A percentile compares a stretch with the other conserved stretches of the same genome.
Evolutionary conservation across 2,888 invertebrate genomes (phyloP).

Genomic region (Aradus depressus): DNA sequence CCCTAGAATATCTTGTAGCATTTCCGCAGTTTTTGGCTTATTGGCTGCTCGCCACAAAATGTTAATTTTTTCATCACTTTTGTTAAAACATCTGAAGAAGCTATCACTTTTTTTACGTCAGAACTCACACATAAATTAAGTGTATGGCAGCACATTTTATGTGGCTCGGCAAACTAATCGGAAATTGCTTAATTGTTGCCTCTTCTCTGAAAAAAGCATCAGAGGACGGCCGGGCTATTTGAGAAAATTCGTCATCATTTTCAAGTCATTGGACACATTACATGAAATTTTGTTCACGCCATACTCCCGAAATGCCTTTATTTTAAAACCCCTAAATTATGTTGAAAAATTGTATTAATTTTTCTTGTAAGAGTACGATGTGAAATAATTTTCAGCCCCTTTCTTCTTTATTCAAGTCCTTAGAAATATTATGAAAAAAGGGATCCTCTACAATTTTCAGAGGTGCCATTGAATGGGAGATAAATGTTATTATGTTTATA

Average conservation of each 20-base stretch:
- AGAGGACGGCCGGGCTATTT: too few species aligned
- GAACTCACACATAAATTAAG: not conserved
- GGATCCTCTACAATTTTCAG: not conserved
- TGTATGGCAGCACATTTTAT: not conserved
- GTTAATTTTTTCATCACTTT: not conserved
- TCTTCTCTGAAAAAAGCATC: not conserved
- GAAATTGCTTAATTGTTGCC: not conserved
- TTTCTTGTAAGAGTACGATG: not conserved
- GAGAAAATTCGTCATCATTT: too few species aligned
- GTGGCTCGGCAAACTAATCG: not conserved
- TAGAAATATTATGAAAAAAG: not conserved
- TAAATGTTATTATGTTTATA: not conserved
- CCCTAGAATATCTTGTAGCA: constrained; percentile 13
- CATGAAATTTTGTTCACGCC: constrained; percentile 15
- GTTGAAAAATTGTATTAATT: not conserved
- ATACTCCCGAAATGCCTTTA: constrained; percentile 16
- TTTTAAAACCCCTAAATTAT: not conserved
- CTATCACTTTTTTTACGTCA: not conserved
- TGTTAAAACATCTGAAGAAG: not conserved
- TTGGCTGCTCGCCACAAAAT: constrained; percentile 3
- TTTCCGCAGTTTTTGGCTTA: constrained; percentile 5
- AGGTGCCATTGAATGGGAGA: not conserved
- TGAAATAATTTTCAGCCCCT: not conserved
- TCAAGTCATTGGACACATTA: constrained; percentile 1
- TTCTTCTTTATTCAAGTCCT: not conserved